A percentile compares a stretch with the other conserved stretches of the same genome.
Conservation (phyloP, 2,797 vertebrate genomes). For the Paratrypauchen microcephalus region DNA sequence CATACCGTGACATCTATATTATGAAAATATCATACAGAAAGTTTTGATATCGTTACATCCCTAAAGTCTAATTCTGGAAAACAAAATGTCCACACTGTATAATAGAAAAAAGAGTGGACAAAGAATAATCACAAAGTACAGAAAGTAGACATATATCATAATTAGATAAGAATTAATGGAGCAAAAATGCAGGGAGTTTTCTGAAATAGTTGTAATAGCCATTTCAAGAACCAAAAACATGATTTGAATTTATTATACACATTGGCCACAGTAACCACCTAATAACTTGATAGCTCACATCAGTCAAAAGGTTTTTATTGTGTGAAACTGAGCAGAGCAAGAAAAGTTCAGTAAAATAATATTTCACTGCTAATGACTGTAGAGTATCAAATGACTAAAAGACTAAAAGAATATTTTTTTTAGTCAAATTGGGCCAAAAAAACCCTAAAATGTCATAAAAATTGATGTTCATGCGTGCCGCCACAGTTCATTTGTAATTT, state of each 20-base stretch:
- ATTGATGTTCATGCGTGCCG: no score
- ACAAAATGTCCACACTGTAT: not conserved
- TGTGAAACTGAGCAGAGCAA: not conserved
- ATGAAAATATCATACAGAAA: no score
- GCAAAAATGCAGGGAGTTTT: slow-evolving; percentile 23
- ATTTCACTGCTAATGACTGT: not conserved
- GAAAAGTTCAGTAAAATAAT: not conserved
- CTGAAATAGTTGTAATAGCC: not conserved
- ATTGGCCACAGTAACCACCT: not conserved
- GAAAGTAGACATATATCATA: slow-evolving; percentile 7
- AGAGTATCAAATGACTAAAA: not conserved
- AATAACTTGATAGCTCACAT: not conserved
- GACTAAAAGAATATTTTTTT: not conserved
- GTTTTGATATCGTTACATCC: no score
- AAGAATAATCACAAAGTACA: slow-evolving; percentile 1
- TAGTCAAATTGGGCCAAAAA: no score
- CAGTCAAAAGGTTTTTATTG: not conserved
- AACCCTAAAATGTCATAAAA: no score
- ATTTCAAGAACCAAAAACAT: slow-evolving; percentile 16
- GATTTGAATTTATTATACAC: not conserved
- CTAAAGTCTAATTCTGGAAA: no score
- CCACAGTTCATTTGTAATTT: no score
- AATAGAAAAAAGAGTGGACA: not conserved
- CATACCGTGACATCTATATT: no score
- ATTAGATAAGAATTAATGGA: slow-evolving; percentile 35